Evolutionary conservation across 2,113 vertebrate genomes (phyloP).

Genomic region (Galeopterus variegatus): DNA sequence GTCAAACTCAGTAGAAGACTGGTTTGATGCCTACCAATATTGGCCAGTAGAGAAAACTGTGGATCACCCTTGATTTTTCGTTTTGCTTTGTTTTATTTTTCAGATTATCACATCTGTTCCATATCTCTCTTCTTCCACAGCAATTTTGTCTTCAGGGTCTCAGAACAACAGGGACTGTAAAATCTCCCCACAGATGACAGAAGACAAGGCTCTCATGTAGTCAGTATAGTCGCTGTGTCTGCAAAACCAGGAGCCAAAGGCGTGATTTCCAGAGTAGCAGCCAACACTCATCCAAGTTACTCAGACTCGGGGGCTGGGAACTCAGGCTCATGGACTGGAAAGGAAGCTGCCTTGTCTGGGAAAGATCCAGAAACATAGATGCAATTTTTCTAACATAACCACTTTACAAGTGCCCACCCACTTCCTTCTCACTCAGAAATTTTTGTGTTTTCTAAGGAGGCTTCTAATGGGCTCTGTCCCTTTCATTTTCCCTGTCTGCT

Average conservation of each 20-base stretch:
- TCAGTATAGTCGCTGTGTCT: neutral
- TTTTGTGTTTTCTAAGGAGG: neutral
- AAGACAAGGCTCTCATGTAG: neutral
- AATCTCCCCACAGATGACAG: neutral
- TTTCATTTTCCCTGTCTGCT: neutral
- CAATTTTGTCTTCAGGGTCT: conserved; percentile 47
- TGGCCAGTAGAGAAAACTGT: neutral
- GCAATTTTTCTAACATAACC: conserved; percentile 61
- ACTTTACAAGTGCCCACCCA: conserved; percentile 43
- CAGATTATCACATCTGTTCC: neutral
- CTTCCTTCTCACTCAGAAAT: neutral
- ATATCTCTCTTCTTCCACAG: conserved; percentile 35
- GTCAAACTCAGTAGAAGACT: neutral
- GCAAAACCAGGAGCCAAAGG: neutral
- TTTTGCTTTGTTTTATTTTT: neutral
- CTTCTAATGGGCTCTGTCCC: neutral
- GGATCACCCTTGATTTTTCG: neutral
- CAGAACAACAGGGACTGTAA: neutral
- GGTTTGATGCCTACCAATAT: accelerated
- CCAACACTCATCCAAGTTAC: neutral
- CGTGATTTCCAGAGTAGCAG: neutral
- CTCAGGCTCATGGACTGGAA: neutral
- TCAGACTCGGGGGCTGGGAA: neutral
- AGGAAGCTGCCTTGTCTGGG: neutral
- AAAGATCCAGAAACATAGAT: neutral